phyloP scores from a whole-genome alignment of 1,140 invertebrate genomes.

The Drosophila yakuba region DNA sequence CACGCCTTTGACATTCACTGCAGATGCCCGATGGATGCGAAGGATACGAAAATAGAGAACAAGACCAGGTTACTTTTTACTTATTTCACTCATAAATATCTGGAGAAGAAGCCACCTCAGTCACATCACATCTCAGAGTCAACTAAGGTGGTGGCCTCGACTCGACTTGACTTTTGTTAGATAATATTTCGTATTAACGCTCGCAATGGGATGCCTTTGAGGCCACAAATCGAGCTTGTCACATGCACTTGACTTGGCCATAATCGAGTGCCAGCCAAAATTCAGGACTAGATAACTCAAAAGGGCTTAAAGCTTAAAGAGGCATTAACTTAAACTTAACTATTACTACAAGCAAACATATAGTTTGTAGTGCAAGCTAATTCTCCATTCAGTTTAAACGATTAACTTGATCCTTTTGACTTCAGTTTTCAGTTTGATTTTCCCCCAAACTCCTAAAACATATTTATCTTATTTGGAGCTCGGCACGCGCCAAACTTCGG shows the following conservation, averaged over 20 bases:
- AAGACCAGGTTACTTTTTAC: constrained; percentile 60
- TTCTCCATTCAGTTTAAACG: neutral
- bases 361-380: too few relatives aligned
- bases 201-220: constrained; percentile 74
- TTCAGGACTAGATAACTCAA: constrained; percentile 27
- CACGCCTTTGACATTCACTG: constrained; percentile 84
- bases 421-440: neutral
- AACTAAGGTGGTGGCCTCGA: constrained; percentile 3
- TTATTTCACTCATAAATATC: constrained; percentile 23
- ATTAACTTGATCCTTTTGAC: neutral
- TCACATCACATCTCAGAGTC: neutral
- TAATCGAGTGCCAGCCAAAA: constrained; percentile 32
- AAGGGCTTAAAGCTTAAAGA: neutral
- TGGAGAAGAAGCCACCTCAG: constrained; percentile 5
- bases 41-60: constrained; percentile 18
- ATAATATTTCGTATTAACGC: constrained; percentile 78
- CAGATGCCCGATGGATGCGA: constrained; percentile 17
- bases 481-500: constrained; percentile 26
- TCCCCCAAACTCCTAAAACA: neutral
- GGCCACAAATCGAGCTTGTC: constrained; percentile 71
- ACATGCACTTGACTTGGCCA: constrained; percentile 62
- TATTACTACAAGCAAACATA: neutral
- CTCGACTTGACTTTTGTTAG: constrained; percentile 70
- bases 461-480: constrained; percentile 19
- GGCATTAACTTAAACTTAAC: neutral